A percentile compares a stretch with the other conserved stretches of the same genome.
phyloP scores from a whole-genome alignment of 2,888 invertebrate species.

The Exocentrus adspersus region DNA sequence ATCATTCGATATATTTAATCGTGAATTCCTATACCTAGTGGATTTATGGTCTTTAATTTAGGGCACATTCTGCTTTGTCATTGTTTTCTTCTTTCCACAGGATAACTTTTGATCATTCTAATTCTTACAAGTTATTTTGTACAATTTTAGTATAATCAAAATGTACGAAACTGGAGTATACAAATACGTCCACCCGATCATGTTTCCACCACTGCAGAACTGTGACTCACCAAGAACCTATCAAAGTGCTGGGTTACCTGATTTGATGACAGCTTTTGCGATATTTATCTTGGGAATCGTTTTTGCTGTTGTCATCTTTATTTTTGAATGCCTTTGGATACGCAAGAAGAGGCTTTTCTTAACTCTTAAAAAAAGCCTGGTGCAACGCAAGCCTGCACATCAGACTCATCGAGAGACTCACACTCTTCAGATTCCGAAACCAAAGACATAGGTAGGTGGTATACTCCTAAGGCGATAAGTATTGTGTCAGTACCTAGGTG shows the following conservation, averaged over 20 bases:
- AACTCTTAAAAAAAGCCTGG: conserved; percentile 22
- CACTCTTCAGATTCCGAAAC: too few relatives aligned
- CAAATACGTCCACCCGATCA: conserved; percentile 47
- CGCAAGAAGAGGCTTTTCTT: conserved; percentile 27
- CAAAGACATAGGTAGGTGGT: too few relatives aligned
- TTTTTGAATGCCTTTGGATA: conserved; percentile 45
- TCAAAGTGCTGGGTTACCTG: conserved; percentile 69
- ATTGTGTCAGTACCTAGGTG: too few relatives aligned
- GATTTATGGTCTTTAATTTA: too few relatives aligned
- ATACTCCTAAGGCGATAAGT: too few relatives aligned
- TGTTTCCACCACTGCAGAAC: conserved; percentile 66
- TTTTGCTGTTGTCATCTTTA: conserved; percentile 42
- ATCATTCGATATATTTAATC: too few relatives aligned
- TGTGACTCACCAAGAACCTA: conserved; percentile 68
- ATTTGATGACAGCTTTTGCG: conserved; percentile 69
- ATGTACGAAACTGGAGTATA: conserved; percentile 46
- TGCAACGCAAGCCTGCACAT: neutral
- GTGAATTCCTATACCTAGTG: too few relatives aligned
- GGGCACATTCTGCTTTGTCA: too few relatives aligned
- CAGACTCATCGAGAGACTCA: too few relatives aligned
- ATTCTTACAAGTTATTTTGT: neutral
- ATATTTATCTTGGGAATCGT: conserved; percentile 64
- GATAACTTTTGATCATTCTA: too few relatives aligned
- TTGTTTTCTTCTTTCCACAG: too few relatives aligned
- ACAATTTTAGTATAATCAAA: conserved; percentile 56